Percentiles rank a stretch among this genome's conserved stretches.
Conservation (phyloP, 2,113 vertebrate species). For the Capreolus pygargus region DNA sequence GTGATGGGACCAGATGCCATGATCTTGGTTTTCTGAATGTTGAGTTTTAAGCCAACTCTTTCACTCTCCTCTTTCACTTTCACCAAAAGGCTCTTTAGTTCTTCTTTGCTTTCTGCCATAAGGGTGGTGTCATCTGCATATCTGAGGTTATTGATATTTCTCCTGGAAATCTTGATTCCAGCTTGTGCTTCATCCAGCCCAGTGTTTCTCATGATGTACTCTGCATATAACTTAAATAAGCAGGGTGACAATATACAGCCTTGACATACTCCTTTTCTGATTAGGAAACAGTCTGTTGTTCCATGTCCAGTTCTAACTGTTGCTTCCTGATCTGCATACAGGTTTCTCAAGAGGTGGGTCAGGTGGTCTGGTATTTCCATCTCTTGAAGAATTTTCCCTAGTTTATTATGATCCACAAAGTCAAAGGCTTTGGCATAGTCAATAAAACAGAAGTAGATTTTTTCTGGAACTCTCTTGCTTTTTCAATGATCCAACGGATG, state of each 20-base stretch:
- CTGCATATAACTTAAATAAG: not conserved
- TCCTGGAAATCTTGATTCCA: not conserved
- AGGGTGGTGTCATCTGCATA: not conserved
- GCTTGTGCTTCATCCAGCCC: not conserved
- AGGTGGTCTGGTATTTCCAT: not conserved
- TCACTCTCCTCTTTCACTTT: not conserved
- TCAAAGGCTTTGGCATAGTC: not conserved
- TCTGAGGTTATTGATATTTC: not conserved
- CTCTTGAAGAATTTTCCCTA: not conserved
- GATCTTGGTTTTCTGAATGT: not conserved
- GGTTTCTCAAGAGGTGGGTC: not conserved
- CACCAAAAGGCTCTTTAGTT: not conserved
- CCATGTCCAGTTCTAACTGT: not conserved
- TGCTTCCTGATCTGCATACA: not conserved
- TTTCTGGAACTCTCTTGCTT: not conserved
- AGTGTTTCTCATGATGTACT: not conserved
- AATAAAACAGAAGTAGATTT: not conserved
- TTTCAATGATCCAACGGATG: rapidly evolving
- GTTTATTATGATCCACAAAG: not conserved
- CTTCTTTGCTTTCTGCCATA: not conserved
- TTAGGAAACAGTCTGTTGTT: not conserved
- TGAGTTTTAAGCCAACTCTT: not conserved
- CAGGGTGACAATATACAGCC: not conserved
- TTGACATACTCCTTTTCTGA: not conserved
- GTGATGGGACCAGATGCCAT: not conserved